Conservation (phyloP, 1,140 invertebrate species). For the Seison nebaliae region DNA sequence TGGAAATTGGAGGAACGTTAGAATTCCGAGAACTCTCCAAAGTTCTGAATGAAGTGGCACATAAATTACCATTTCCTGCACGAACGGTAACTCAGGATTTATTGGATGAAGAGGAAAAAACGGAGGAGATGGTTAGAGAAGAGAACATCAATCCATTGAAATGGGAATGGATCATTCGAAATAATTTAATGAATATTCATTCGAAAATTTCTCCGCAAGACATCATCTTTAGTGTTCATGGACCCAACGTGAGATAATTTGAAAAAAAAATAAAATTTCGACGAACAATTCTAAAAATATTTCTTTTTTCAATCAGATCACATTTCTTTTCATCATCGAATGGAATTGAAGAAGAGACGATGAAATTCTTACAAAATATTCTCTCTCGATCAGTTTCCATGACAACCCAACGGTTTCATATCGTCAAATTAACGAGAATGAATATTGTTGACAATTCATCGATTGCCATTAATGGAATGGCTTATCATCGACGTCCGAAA, state of each 20-base stretch:
- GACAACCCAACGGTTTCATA: conserved; percentile 3
- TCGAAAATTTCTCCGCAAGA: too few relatives aligned
- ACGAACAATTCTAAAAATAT: too few relatives aligned
- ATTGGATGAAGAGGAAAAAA: conserved; percentile 36
- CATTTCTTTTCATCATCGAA: too few relatives aligned
- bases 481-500: conserved; percentile 29
- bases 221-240: too few relatives aligned
- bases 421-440: conserved; percentile 8
- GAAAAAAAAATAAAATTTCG: too few relatives aligned
- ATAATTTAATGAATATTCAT: conserved; percentile 65
- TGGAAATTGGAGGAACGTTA: conserved; percentile 69
- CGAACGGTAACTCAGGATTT: conserved; percentile 51
- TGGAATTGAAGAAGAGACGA: background rate
- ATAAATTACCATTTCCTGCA: conserved; percentile 59
- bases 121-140: conserved; percentile 36
- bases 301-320: too few relatives aligned
- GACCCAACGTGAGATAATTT: too few relatives aligned
- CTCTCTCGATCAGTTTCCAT: background rate
- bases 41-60: conserved; percentile 33
- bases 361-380: too few relatives aligned
- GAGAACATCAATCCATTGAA: conserved; percentile 50
- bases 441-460: conserved; percentile 10
- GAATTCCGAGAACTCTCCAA: conserved; percentile 50
- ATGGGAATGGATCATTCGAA: conserved; percentile 66
- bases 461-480: conserved; percentile 9